phyloP scores from a whole-genome alignment of 2,113 vertebrate species.

The Paralichthys olivaceus region DNA sequence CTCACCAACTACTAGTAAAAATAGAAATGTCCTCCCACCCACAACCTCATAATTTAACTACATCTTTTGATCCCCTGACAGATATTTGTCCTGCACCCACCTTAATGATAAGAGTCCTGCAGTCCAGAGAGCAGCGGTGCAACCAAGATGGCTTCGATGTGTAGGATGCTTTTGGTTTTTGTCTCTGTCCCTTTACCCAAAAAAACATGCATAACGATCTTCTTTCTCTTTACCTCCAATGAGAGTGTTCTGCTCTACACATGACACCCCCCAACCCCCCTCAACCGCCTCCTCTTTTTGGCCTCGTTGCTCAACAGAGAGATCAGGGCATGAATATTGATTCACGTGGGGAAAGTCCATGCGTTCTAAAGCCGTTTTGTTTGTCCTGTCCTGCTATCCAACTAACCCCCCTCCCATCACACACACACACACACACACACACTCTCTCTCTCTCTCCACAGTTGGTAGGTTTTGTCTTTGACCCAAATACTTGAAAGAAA shows the following conservation, averaged over 20 bases:
- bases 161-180: conserved; percentile 33
- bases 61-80: not conserved
- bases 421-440: not conserved
- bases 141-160: conserved; percentile 42
- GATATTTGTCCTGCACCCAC: conserved; percentile 52
- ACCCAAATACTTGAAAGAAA: conserved; percentile 77
- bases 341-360: conserved; percentile 79
- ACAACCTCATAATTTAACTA: not conserved
- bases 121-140: conserved; percentile 21
- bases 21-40: conserved; percentile 3
- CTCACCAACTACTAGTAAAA: conserved; percentile 17
- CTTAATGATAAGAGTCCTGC: conserved; percentile 35
- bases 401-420: not conserved
- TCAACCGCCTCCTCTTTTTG: conserved; percentile 67
- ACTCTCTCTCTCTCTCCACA: conserved; percentile 36
- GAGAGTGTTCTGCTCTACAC: conserved; percentile 62
- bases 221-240: conserved; percentile 70
- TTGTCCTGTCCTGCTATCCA: conserved; percentile 66
- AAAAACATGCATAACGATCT: conserved; percentile 49
- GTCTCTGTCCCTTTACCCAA: conserved; percentile 9
- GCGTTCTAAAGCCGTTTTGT: conserved; percentile 74
- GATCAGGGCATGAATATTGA: conserved; percentile 79
- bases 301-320: conserved; percentile 74
- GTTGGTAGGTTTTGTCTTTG: conserved; percentile 71
- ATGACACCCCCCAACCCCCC: conserved; percentile 66